phyloP scores from a whole-genome alignment of 2,113 vertebrate species.

The Pyxicephalus adspersus region DNA sequence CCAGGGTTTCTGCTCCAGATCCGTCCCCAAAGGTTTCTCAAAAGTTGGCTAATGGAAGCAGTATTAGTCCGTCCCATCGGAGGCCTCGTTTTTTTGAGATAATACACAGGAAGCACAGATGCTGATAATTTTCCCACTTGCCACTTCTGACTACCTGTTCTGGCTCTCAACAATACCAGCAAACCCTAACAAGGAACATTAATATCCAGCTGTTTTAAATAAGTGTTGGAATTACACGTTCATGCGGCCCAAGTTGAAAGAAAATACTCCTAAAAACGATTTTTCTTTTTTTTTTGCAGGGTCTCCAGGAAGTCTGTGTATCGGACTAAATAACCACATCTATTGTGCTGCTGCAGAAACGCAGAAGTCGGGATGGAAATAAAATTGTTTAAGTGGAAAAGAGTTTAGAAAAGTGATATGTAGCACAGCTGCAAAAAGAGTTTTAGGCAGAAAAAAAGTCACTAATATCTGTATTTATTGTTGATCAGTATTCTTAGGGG shows the following conservation, averaged over 20 bases:
- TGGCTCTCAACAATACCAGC: slow-evolving; percentile 67
- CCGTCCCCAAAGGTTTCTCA: slow-evolving; percentile 77
- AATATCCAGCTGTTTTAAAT: slow-evolving; percentile 74
- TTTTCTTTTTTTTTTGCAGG: slow-evolving; percentile 40
- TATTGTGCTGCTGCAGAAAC: slow-evolving; percentile 47
- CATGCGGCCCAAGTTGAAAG: slow-evolving; percentile 61
- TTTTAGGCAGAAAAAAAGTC: not conserved
- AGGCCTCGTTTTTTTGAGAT: slow-evolving; percentile 84
- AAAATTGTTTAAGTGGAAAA: slow-evolving; percentile 59
- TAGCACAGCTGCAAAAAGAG: slow-evolving; percentile 37
- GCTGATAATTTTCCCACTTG: slow-evolving; percentile 75
- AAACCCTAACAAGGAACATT: slow-evolving; percentile 60
- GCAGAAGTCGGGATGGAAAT: slow-evolving; percentile 30
- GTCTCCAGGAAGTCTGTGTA: slow-evolving; percentile 63
- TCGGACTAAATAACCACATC: slow-evolving; percentile 52
- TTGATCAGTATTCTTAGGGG: slow-evolving; percentile 37
- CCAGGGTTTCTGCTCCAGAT: slow-evolving; percentile 78
- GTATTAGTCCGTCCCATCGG: slow-evolving; percentile 79
- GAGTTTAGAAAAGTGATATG: slow-evolving; percentile 48
- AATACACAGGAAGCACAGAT: slow-evolving; percentile 65
- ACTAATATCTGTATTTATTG: slow-evolving; percentile 5
- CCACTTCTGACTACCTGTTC: slow-evolving; percentile 81
- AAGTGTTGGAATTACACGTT: slow-evolving; percentile 68
- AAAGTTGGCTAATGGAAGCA: slow-evolving; percentile 81
- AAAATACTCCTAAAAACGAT: slow-evolving; percentile 59